Evolutionary conservation across 2,888 invertebrate genomes (phyloP).

Genomic region (Biston betularia): DNA sequence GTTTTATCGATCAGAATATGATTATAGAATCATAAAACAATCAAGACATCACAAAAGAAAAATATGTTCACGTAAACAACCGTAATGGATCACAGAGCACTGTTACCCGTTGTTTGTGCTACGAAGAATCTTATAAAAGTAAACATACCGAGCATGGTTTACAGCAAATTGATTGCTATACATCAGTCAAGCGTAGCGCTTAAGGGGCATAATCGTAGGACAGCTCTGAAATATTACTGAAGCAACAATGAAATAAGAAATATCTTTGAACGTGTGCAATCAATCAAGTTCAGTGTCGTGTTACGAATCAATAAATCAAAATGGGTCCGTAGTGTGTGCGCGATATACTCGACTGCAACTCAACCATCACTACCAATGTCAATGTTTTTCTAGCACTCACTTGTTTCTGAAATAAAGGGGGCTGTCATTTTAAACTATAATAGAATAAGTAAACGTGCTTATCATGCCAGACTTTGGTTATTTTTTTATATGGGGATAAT

Average conservation of each 20-base stretch:
- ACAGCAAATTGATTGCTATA: slow-evolving; percentile 55
- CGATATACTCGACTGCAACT: not conserved
- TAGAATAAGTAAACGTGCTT: too few relatives aligned
- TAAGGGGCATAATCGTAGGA: slow-evolving; percentile 46
- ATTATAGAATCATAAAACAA: slow-evolving; percentile 22
- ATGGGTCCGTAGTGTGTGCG: slow-evolving; percentile 11
- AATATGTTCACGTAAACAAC: slow-evolving; percentile 23
- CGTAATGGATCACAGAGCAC: slow-evolving; percentile 28
- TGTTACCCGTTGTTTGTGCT: slow-evolving; percentile 25
- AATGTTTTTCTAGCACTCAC: not conserved
- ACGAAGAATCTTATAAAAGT: slow-evolving; percentile 41
- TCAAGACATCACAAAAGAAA: slow-evolving; percentile 20
- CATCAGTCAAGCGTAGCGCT: slow-evolving; percentile 63
- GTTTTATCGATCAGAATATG: slow-evolving; percentile 4
- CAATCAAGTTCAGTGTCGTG: slow-evolving; percentile 58
- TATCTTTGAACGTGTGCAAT: slow-evolving; percentile 61
- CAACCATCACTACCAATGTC: not conserved
- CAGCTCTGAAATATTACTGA: slow-evolving; percentile 64
- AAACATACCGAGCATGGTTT: slow-evolving; percentile 37
- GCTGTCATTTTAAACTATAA: too few relatives aligned
- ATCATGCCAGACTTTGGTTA: too few relatives aligned
- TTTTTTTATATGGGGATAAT: too few relatives aligned
- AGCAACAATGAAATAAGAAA: slow-evolving; percentile 71
- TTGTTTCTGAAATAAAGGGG: not conserved
- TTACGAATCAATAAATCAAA: slow-evolving; percentile 59